phyloP scores from a whole-genome alignment of 1,140 invertebrate genomes.

The Aphidius gifuensis region DNA sequence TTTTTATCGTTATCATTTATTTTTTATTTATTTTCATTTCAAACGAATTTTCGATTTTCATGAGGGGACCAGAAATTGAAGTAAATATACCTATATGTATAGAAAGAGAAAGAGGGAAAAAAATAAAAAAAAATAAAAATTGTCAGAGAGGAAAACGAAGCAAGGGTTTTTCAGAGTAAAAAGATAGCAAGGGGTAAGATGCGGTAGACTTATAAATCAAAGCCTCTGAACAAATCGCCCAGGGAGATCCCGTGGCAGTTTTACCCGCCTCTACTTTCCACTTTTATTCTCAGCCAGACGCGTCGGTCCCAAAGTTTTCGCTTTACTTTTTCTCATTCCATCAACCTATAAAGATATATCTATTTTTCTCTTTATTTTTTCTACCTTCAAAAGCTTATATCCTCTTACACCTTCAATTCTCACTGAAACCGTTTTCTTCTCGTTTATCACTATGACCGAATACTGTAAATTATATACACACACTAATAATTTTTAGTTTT shows the following conservation, averaged over 20 bases:
- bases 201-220: constrained; percentile 45
- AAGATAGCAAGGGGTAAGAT: constrained; percentile 4
- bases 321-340: neutral
- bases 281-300: constrained; percentile 3
- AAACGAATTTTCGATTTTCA: constrained; percentile 6
- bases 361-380: neutral
- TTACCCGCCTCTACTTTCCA: constrained; percentile 8
- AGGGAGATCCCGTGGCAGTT: constrained; percentile 24
- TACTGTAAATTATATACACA: neutral
- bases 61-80: constrained; percentile 11
- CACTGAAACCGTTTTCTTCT: neutral
- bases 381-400: constrained; percentile 11
- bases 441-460: constrained; percentile 3
- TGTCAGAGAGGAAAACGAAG: constrained; percentile 17
- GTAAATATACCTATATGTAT: constrained; percentile 5
- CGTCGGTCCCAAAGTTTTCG: constrained; percentile 1
- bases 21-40: constrained; percentile 8
- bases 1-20: constrained; percentile 16
- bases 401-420: constrained; percentile 15
- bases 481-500: constrained; percentile 2
- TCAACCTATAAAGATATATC: neutral
- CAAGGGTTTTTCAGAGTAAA: constrained; percentile 10
- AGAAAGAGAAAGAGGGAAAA: neutral
- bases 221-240: constrained; percentile 28
- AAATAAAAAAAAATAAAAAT: constrained; percentile 17